A percentile compares a stretch with the other conserved stretches of the same genome.
Evolutionary conservation across 2,888 invertebrate species (phyloP).

Genomic region (Scaptomyza polygonia): DNA sequence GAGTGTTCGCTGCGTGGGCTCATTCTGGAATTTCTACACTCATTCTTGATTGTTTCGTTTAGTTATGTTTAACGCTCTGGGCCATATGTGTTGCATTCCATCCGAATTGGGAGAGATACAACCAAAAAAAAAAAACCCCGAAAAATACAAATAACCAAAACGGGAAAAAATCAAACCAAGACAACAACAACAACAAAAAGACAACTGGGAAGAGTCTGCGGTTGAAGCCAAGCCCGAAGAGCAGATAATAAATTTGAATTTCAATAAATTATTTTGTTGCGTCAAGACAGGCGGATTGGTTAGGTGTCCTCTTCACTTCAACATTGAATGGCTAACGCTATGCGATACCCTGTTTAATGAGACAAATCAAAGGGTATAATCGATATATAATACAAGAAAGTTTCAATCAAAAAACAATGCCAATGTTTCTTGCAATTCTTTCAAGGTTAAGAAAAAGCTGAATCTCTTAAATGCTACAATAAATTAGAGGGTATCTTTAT

Average conservation of each 20-base stretch:
- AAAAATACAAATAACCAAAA: constrained; percentile 22
- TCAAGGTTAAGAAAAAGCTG: too few relatives aligned
- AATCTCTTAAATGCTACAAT: not conserved
- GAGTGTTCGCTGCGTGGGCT: constrained; percentile 72
- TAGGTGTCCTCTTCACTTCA: constrained; percentile 47
- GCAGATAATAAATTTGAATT: constrained; percentile 80
- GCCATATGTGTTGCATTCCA: constrained; percentile 79
- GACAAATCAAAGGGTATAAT: not conserved
- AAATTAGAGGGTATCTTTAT: constrained; percentile 25
- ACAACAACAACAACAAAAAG: constrained; percentile 4
- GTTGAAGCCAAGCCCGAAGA: constrained; percentile 63
- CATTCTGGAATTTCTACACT: constrained; percentile 82
- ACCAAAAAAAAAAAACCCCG: constrained; percentile 4
- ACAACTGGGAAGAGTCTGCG: constrained; percentile 27
- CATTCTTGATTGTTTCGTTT: constrained; percentile 81
- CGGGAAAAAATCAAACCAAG: constrained; percentile 53
- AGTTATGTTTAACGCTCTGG: constrained; percentile 78
- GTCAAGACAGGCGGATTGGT: constrained; percentile 58
- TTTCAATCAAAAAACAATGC: not conserved
- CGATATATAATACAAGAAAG: too few relatives aligned
- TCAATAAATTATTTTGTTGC: constrained; percentile 80
- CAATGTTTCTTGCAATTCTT: not conserved
- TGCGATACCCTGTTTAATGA: constrained; percentile 18
- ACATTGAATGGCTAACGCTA: too few relatives aligned
- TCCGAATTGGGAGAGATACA: constrained; percentile 70